A percentile compares a stretch with the other conserved stretches of the same genome.
phyloP scores from a whole-genome alignment of 2,888 invertebrate genomes.

The Lamellibrachia satsuma region DNA sequence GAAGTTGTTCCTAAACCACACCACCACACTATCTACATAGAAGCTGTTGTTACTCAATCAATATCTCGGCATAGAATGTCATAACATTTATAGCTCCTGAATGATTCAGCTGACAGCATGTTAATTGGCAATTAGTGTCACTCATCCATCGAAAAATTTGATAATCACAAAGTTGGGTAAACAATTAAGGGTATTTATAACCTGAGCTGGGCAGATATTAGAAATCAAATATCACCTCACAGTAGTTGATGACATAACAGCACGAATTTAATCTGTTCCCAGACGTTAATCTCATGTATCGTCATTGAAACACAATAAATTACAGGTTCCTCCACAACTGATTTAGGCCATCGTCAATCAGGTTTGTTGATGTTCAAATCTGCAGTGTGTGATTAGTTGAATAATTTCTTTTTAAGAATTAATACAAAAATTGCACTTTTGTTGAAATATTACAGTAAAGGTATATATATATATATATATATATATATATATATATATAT shows the following conservation, averaged over 20 bases:
- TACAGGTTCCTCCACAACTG: too few relatives aligned
- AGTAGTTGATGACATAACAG: background rate
- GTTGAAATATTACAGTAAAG: too few relatives aligned
- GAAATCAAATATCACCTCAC: background rate
- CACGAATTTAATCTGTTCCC: background rate
- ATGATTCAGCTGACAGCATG: background rate
- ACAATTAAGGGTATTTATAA: background rate
- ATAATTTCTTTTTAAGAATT: too few relatives aligned
- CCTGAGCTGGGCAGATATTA: background rate
- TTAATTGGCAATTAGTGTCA: constrained; percentile 17
- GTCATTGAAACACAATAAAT: background rate
- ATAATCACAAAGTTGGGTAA: constrained; percentile 7
- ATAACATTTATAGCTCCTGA: constrained; percentile 9
- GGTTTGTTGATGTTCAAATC: too few relatives aligned
- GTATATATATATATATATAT: too few relatives aligned
- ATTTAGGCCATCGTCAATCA: too few relatives aligned
- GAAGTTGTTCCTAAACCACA: constrained; percentile 3
- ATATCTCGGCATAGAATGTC: background rate
- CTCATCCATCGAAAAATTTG: background rate
- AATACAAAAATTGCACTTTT: too few relatives aligned
- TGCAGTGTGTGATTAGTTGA: too few relatives aligned
- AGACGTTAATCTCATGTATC: background rate
- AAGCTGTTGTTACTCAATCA: background rate
- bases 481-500: too few relatives aligned
- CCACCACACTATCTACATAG: background rate